phyloP scores from a whole-genome alignment of 1,140 invertebrate genomes.

The Drosophila orosa region DNA sequence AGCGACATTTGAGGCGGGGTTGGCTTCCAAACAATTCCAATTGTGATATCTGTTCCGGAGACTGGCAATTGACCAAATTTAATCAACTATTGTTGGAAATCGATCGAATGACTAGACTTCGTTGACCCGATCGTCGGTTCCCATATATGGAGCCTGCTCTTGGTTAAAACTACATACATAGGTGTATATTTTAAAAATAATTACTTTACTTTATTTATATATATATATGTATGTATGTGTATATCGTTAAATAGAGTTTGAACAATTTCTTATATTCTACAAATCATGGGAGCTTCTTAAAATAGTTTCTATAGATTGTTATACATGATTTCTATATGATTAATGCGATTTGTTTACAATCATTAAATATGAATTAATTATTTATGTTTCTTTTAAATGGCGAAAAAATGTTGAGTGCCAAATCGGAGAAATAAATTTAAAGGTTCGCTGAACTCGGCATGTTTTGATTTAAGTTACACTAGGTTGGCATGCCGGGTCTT shows the following conservation, averaged over 20 bases:
- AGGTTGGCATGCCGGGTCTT: conserved; percentile 1
- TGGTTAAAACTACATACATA: conserved; percentile 4
- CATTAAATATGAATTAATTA: conserved; percentile 15
- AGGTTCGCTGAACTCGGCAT: conserved; percentile 15
- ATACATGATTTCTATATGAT: background rate
- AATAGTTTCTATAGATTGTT: conserved; percentile 5
- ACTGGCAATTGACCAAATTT: conserved; percentile 34
- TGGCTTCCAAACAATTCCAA: conserved; percentile 29
- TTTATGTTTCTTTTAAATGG: background rate
- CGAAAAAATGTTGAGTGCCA: background rate
- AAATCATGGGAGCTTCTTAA: background rate
- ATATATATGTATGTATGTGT: background rate
- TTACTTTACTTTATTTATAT: conserved; percentile 37
- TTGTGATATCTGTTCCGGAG: conserved; percentile 32
- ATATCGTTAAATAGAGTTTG: conserved; percentile 1
- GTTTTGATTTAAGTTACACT: conserved; percentile 28
- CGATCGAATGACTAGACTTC: conserved; percentile 8
- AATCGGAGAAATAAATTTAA: background rate
- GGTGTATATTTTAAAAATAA: conserved; percentile 21
- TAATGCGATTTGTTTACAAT: conserved; percentile 10
- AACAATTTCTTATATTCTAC: conserved; percentile 8
- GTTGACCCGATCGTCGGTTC: background rate
- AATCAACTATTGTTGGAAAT: conserved; percentile 36
- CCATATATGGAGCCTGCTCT: conserved; percentile 23
- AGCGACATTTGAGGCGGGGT: conserved; percentile 25